phyloP scores from a whole-genome alignment of 2,888 invertebrate genomes.

The Megalurothrips usitatus region DNA sequence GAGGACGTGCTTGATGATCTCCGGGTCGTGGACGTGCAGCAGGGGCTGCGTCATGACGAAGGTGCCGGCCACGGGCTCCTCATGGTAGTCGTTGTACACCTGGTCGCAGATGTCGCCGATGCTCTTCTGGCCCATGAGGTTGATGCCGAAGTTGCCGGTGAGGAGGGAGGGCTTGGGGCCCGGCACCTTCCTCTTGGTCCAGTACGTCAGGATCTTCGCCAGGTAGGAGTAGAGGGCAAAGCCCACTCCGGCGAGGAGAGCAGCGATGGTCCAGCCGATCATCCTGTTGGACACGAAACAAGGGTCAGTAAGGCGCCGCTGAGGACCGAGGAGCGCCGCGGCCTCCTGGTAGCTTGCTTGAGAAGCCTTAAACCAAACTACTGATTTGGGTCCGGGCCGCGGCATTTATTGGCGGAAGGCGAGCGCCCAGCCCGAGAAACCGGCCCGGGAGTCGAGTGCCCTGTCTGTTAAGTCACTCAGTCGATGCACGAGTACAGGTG shows the following conservation, averaged over 20 bases:
- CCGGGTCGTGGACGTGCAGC: slow-evolving; percentile 45
- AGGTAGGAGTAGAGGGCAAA: slow-evolving; percentile 39
- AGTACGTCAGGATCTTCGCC: slow-evolving; percentile 45
- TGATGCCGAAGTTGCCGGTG: slow-evolving; percentile 41
- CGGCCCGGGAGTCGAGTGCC: too few relatives aligned
- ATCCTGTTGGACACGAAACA: not conserved
- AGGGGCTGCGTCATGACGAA: slow-evolving; percentile 41
- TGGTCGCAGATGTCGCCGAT: slow-evolving; percentile 8
- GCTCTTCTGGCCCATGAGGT: slow-evolving; percentile 38
- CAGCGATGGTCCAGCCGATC: slow-evolving; percentile 1
- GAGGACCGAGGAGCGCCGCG: too few relatives aligned
- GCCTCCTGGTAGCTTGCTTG: too few relatives aligned
- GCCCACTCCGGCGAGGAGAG: not conserved
- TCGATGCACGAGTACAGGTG: too few relatives aligned
- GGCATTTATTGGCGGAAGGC: too few relatives aligned
- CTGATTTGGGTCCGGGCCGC: too few relatives aligned
- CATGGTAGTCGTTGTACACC: not conserved
- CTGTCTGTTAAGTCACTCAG: too few relatives aligned
- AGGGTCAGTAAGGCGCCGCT: not conserved
- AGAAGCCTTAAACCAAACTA: too few relatives aligned
- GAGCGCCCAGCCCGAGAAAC: too few relatives aligned
- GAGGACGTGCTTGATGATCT: slow-evolving; percentile 46
- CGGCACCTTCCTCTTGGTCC: slow-evolving; percentile 45
- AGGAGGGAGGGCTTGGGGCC: slow-evolving; percentile 44
- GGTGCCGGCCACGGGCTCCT: slow-evolving; percentile 1